Percentiles rank a stretch among this genome's conserved stretches.
phyloP scores from a whole-genome alignment of 1,140 invertebrate species.

The Tetragnatha versicolor region DNA sequence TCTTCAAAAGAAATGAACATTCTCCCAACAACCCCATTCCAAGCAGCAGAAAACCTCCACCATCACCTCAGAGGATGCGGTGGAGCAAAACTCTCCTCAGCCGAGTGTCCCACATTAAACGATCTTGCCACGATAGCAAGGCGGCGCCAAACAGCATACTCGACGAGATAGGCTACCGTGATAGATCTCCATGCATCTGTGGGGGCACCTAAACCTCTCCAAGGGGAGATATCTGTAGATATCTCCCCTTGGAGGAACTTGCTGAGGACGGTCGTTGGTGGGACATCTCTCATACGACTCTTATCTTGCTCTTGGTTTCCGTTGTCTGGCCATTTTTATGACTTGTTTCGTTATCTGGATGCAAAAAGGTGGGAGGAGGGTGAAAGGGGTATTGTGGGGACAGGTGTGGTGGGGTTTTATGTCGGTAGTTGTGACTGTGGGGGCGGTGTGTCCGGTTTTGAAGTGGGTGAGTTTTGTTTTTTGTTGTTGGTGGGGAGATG shows the following conservation, averaged over 20 bases:
- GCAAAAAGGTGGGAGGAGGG: no score
- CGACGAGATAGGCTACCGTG: conserved; percentile 14
- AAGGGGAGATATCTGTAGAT: conserved; percentile 19
- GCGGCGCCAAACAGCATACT: conserved; percentile 18
- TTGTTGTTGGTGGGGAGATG: no score
- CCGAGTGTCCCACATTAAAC: conserved; percentile 2
- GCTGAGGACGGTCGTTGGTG: conserved; percentile 21
- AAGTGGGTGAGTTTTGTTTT: no score
- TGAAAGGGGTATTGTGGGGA: no score
- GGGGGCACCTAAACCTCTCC: conserved; percentile 13
- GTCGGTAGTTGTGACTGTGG: no score
- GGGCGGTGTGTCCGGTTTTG: no score
- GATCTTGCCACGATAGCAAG: conserved; percentile 22
- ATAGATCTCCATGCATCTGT: conserved; percentile 26
- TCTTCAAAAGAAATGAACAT: no score
- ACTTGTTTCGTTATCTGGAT: no score
- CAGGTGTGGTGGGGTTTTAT: no score
- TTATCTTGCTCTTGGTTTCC: conserved; percentile 33
- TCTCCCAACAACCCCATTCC: no score
- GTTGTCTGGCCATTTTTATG: conserved; percentile 22
- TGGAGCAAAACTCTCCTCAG: neutral
- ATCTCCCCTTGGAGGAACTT: conserved; percentile 42
- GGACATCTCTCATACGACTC: conserved; percentile 28
- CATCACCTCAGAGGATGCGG: no score
- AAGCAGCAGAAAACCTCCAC: no score